phyloP scores from a whole-genome alignment of 2,113 vertebrate genomes.

The Ctenomys sociabilis region DNA sequence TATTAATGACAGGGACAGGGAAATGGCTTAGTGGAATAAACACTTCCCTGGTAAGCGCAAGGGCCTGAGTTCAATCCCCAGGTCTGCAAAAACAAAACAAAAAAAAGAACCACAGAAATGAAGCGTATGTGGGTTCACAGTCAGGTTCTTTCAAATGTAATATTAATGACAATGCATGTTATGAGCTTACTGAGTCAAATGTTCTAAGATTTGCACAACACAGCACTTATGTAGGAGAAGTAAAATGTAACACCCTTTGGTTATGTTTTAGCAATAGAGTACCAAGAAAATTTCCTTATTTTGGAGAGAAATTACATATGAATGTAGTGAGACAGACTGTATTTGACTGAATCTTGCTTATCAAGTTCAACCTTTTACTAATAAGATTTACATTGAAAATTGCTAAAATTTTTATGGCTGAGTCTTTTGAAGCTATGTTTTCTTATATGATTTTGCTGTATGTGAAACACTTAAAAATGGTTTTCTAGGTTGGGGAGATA shows the following conservation, averaged over 20 bases:
- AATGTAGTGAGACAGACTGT: background rate
- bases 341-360: background rate
- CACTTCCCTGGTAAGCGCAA: too few relatives aligned
- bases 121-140: too few relatives aligned
- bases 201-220: background rate
- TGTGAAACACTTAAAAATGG: background rate
- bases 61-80: too few relatives aligned
- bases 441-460: background rate
- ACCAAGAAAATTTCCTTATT: background rate
- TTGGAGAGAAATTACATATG: constrained; percentile 23
- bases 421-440: background rate
- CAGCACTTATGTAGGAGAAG: background rate
- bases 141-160: too few relatives aligned
- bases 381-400: background rate
- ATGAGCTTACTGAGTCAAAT: constrained; percentile 48
- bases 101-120: too few relatives aligned
- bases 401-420: constrained; percentile 13
- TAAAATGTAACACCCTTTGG: background rate
- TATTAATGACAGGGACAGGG: background rate
- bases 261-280: background rate
- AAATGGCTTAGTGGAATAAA: too few relatives aligned
- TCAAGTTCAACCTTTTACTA: background rate
- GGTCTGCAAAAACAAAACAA: too few relatives aligned
- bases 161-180: background rate
- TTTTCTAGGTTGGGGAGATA: background rate